phyloP scores from a whole-genome alignment of 2,797 vertebrate species.

The Onychomys torridus region DNA sequence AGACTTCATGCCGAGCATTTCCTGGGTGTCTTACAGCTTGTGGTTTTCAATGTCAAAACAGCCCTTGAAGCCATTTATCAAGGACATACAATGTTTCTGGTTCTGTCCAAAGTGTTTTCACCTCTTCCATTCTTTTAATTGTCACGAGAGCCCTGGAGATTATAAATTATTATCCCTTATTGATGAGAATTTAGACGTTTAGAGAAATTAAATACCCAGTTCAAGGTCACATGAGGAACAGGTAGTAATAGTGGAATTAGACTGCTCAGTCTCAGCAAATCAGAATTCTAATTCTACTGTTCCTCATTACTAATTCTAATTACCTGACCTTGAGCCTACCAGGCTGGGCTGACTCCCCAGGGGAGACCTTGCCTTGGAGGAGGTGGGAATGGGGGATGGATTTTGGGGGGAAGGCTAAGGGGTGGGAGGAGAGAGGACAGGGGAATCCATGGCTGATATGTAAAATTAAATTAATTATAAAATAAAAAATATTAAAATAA shows the following conservation, averaged over 20 bases:
- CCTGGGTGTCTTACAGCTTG: not conserved
- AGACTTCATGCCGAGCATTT: not conserved
- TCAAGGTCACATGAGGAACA: constrained; percentile 2
- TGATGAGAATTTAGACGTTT: not conserved
- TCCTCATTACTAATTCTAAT: too few relatives aligned
- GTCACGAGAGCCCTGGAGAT: not conserved
- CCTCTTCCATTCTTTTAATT: constrained; percentile 13
- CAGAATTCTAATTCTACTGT: too few relatives aligned
- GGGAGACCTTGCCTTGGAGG: too few relatives aligned
- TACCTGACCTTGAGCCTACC: too few relatives aligned
- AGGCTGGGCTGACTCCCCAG: too few relatives aligned
- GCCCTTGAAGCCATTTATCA: not conserved
- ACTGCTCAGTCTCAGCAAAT: too few relatives aligned
- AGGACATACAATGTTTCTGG: not conserved
- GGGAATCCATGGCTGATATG: too few relatives aligned
- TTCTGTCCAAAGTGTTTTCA: not conserved
- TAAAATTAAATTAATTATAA: too few relatives aligned
- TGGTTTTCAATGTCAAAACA: constrained; percentile 35
- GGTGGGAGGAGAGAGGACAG: too few relatives aligned
- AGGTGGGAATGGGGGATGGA: too few relatives aligned
- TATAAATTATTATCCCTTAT: constrained; percentile 38
- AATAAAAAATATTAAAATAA: not conserved
- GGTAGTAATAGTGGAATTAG: not conserved
- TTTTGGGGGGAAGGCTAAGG: too few relatives aligned
- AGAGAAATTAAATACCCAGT: constrained; percentile 14